Evolutionary conservation across 2,888 invertebrate genomes (phyloP), one percentile per base, ranked within the genome.

Genomic region (Clostera curtula): DNA sequence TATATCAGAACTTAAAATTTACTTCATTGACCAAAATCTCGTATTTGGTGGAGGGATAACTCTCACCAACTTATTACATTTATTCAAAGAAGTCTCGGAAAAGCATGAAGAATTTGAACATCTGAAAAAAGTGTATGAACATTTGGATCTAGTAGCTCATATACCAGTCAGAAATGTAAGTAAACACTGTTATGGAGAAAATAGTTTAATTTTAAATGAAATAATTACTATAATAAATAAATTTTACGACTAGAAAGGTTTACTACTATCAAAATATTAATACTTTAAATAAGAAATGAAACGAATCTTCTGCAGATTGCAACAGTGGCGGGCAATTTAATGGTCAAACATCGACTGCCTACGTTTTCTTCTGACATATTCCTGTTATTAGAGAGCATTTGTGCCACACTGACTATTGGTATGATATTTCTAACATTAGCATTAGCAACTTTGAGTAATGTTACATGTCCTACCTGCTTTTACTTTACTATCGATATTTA

Each of bases 141-240:
- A 93, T 55, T 68, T 92, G 24, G 86, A 89, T 50, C 60, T 90
- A 24, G 87, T 93, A 4, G 93, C 92, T n/a, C 90, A 89, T 62
- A 86, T 89, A 25, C 88, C 91, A 8, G 88, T 93, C 1, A 77
- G 92, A 73, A 93, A 93, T 69, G 91, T 91, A 71, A 82, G 87
- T 63, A 11, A 25, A n/a, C n/a, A n/a, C n/a, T 14, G 1, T 23
- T 8, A 8, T 5, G 1, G 2, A 59, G 20, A 20, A 6, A 2
- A 7, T n/a, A n/a, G n/a, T n/a, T n/a, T n/a, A n/a, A n/a, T n/a
- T n/a, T n/a, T n/a, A n/a, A n/a, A n/a, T n/a, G n/a, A n/a, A n/a
- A n/a, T n/a, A n/a, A n/a, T n/a, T n/a, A n/a, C n/a, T n/a, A n/a
- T n/a, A n/a, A n/a, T n/a, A n/a, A n/a, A n/a, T n/a, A n/a, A n/a